Evolutionary conservation across 2,797 vertebrate genomes (phyloP).

Genomic region (Craterocephalus amniculus): DNA sequence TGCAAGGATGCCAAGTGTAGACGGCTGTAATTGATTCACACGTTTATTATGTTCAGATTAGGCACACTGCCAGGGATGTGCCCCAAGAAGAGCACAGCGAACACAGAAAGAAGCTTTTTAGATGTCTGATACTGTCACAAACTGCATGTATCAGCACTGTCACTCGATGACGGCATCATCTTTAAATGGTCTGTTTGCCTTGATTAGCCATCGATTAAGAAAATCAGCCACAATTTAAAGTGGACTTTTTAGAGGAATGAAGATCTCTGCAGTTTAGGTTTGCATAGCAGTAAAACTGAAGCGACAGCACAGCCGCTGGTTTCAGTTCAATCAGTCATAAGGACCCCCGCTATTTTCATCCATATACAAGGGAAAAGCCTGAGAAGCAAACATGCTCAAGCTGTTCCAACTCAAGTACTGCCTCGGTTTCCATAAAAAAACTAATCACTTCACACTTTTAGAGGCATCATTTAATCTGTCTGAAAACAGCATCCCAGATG

Average conservation of each 20-base stretch:
- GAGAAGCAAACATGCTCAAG: constrained; percentile 1
- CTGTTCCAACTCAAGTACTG: constrained; percentile 15
- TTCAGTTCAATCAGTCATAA: constrained; percentile 1
- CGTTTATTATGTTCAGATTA: constrained; percentile 70
- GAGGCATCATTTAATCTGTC: background rate
- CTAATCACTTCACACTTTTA: background rate
- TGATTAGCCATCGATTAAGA: constrained; percentile 34
- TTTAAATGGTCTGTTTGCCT: constrained; percentile 14
- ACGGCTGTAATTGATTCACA: constrained; percentile 76
- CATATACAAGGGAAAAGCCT: background rate
- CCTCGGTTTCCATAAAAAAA: background rate
- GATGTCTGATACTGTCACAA: constrained; percentile 39
- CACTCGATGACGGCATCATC: constrained; percentile 18
- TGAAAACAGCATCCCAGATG: background rate
- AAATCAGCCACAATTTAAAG: constrained; percentile 20
- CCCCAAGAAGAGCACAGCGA: constrained; percentile 34
- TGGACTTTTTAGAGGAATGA: background rate
- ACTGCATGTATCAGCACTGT: constrained; percentile 22
- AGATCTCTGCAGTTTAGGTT: constrained; percentile 13
- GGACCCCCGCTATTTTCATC: background rate
- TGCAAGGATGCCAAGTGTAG: constrained; percentile 64
- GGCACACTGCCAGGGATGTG: constrained; percentile 60
- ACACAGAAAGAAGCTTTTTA: constrained; percentile 30
- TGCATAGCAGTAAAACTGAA: constrained; percentile 13
- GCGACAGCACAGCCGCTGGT: background rate